Evolutionary conservation across 1,140 invertebrate genomes (phyloP), one percentile per base, ranked within the genome.

Genomic region (Drosophila pruinosa): DNA sequence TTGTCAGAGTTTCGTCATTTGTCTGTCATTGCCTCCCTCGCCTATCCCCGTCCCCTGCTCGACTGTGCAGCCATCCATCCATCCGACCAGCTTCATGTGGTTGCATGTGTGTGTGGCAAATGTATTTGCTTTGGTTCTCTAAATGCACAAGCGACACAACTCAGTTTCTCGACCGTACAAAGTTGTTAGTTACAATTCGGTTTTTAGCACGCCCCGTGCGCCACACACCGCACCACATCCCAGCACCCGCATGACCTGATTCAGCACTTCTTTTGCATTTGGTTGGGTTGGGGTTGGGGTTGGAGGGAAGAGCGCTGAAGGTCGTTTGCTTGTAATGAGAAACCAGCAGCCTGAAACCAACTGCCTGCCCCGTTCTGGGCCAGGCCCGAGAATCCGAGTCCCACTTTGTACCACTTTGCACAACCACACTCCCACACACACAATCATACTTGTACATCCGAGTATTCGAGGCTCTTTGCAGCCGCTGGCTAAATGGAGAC

Each of bases 401-500:
- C 82, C 81, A 86, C 82, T 86, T 86, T 82, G 82, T 89, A 72
- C 82, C 81, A 86, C 81, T 86, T 77, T 77, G 62, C 65, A 50
- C 43, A 82, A 80, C 80, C 68, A 71, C 72, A 68, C 24, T 61
- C 21, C 26, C 41, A 26, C 28, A 65, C 78, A 50, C 70, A 72
- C 57, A 17, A 24, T 6, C 38, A 22, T 41, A 62, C 36, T 58
- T 36, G 36, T 38, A 41, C 56, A 26, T n/a, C 43, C 43, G 43
- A 47, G 43, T 47, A 7, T 45, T 41, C 31, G 24, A 39, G 45
- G 43, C 19, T 65, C 38, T 59, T 56, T 19, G 38, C 28, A 22
- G 50, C 64, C 53, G 64, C 59, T 64, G 64, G 58, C 72, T 72
- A 83, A 83, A 78, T 83, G 79, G 67, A 83, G 75, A 83, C 43